phyloP scores from a whole-genome alignment of 2,113 vertebrate genomes.

The Notiomystis cincta region DNA sequence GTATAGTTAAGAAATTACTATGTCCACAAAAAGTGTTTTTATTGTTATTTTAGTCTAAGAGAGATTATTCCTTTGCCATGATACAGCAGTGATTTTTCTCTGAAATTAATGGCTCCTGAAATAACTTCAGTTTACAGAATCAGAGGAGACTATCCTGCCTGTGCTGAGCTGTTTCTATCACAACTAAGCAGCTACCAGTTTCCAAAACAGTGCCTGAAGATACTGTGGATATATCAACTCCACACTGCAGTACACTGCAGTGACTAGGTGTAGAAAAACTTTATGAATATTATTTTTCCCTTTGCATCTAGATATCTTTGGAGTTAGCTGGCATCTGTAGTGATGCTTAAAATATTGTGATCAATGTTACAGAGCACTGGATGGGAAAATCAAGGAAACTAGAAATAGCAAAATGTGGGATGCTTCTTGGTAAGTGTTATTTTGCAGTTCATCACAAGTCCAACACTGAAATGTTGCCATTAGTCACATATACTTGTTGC shows the following conservation, averaged over 20 bases:
- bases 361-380: not conserved
- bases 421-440: conserved; percentile 36
- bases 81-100: not conserved
- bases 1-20: not conserved
- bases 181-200: not conserved
- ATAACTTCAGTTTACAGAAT: not conserved
- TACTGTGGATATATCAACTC: not conserved
- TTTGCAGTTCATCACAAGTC: conserved; percentile 52
- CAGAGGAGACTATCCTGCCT: not conserved
- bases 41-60: not conserved
- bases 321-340: not conserved
- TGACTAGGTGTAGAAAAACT: not conserved
- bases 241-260: not conserved
- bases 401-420: conserved; percentile 62
- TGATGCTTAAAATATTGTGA: conserved; percentile 35
- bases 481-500: conserved; percentile 41
- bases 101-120: not conserved
- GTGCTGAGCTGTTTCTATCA: not conserved
- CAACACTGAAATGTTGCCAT: conserved; percentile 46
- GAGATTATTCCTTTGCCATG: not conserved
- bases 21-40: accelerated
- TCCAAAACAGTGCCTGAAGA: not conserved
- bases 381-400: conserved; percentile 16
- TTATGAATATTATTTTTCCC: not conserved
- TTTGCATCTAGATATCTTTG: not conserved